Evolutionary conservation across 2,797 vertebrate genomes (phyloP).

Genomic region (Hippoglossus hippoglossus): DNA sequence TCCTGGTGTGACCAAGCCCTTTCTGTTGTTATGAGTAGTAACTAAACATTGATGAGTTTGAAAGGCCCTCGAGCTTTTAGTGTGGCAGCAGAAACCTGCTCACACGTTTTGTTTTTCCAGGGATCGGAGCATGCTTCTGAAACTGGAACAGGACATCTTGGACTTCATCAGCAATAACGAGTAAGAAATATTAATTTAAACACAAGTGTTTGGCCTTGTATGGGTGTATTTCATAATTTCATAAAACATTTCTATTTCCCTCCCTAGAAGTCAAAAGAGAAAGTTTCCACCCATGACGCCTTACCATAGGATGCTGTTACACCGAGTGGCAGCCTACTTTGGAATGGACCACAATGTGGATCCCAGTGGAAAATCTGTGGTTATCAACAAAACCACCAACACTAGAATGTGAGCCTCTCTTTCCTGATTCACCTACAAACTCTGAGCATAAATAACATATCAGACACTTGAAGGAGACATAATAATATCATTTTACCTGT

Average conservation of each 20-base stretch:
- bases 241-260: background rate
- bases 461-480: too few species aligned
- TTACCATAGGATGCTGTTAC: constrained; percentile 98
- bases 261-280: constrained; percentile 91
- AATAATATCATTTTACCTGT: background rate
- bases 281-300: constrained; percentile 99
- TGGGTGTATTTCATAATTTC: too few species aligned
- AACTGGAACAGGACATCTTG: constrained; percentile 99
- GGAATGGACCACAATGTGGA: constrained; percentile 99
- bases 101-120: constrained; percentile 65
- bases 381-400: constrained; percentile 99
- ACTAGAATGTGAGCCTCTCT: constrained; percentile 92
- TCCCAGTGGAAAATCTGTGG: constrained; percentile 96
- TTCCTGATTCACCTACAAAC: too few species aligned
- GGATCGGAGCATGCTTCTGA: constrained; percentile 99
- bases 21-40: too few species aligned
- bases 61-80: background rate
- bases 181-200: constrained; percentile 73
- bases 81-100: background rate
- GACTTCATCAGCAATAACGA: constrained; percentile 99
- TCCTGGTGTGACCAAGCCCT: too few species aligned
- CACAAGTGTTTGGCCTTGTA: too few species aligned
- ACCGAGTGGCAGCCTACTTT: constrained; percentile 98
- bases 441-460: too few species aligned
- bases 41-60: too few species aligned